Percentiles rank a stretch among this genome's conserved stretches.
Evolutionary conservation across 1,140 invertebrate species (phyloP).

Genomic region (Drosophila bocqueti): DNA sequence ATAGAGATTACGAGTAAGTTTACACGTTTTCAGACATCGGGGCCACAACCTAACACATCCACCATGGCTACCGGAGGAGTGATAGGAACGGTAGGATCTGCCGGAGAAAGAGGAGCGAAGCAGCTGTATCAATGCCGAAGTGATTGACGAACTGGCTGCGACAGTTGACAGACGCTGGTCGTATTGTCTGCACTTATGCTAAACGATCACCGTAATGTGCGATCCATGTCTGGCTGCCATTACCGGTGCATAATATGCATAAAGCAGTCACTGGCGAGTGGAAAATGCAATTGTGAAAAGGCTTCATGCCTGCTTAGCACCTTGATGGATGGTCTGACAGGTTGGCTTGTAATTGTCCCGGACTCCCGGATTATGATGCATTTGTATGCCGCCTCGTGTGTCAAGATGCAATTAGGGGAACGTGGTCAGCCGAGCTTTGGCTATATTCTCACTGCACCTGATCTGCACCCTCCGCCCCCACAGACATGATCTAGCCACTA

Average conservation of each 20-base stretch:
- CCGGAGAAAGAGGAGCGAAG: neutral
- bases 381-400: slow-evolving; percentile 43
- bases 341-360: slow-evolving; percentile 28
- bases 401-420: slow-evolving; percentile 41
- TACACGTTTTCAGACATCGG: slow-evolving; percentile 42
- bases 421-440: slow-evolving; percentile 44
- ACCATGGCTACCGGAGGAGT: slow-evolving; percentile 13
- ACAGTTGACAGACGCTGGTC: slow-evolving; percentile 27
- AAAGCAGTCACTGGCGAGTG: slow-evolving; percentile 35
- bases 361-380: slow-evolving; percentile 35
- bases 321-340: slow-evolving; percentile 45
- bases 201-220: slow-evolving; percentile 34
- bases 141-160: slow-evolving; percentile 43
- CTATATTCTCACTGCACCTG: slow-evolving; percentile 19
- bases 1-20: slow-evolving; percentile 46
- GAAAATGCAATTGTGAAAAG: slow-evolving; percentile 51
- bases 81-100: neutral
- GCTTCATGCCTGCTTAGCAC: slow-evolving; percentile 47
- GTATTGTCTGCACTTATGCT: slow-evolving; percentile 46
- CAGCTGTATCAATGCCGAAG: slow-evolving; percentile 6
- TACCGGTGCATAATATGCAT: slow-evolving; percentile 39
- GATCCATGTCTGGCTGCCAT: slow-evolving; percentile 51
- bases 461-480: slow-evolving; percentile 2
- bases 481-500: slow-evolving; percentile 6
- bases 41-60: slow-evolving; percentile 35